Percentiles rank a stretch among this genome's conserved stretches.
These are phyloP conservation scores for Gambusia affinis DNA, from an alignment of 2,113 vertebrate genomes.

Conservation along the genomic window DNA sequence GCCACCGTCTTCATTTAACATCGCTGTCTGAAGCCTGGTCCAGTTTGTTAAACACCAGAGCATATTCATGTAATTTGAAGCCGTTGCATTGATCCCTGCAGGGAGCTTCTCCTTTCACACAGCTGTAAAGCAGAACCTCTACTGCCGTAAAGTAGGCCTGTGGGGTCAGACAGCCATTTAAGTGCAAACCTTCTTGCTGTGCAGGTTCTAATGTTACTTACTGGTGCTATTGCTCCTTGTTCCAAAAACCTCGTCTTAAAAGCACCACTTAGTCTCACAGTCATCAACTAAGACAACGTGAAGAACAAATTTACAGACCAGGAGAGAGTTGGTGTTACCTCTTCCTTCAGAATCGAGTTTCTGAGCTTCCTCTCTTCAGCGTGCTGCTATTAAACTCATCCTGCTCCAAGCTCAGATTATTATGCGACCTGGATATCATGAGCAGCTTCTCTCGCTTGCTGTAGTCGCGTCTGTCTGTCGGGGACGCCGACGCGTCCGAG, in stretches of 20 bases:
- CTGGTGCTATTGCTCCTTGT: slow-evolving; percentile 3
- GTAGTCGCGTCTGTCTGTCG: slow-evolving; percentile 84
- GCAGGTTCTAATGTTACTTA: neutral
- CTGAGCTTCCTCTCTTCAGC: slow-evolving; percentile 93
- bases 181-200: slow-evolving; percentile 2
- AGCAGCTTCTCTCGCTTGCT: slow-evolving; percentile 97
- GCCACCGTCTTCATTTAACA: neutral
- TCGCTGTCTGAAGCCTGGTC: neutral
- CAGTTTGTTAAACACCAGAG: neutral
- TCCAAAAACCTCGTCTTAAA: slow-evolving; percentile 2
- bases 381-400: slow-evolving; percentile 93
- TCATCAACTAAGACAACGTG: neutral
- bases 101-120: neutral
- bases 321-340: neutral
- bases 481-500: slow-evolving; percentile 77
- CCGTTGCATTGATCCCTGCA: slow-evolving; percentile 17
- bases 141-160: slow-evolving; percentile 8
- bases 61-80: slow-evolving; percentile 1
- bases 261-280: neutral
- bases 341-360: slow-evolving; percentile 89
- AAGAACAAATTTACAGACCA: slow-evolving; percentile 34
- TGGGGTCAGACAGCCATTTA: slow-evolving; percentile 6
- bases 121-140: slow-evolving; percentile 33
- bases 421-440: slow-evolving; percentile 98
- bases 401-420: slow-evolving; percentile 97